Conservation (phyloP, 2,888 invertebrate species). For the Microplitis manilae region DNA sequence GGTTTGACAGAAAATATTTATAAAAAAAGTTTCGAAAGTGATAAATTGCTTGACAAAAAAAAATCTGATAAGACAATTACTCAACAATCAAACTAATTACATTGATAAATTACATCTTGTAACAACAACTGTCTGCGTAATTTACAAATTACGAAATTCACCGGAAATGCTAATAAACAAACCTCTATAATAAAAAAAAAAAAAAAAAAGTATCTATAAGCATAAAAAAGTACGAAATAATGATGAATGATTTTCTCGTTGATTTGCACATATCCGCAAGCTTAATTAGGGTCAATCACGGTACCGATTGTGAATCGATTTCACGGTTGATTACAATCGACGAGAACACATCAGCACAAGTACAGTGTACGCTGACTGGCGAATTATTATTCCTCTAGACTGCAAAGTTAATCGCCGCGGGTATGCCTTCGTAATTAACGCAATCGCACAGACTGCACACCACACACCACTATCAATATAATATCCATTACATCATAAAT, state of each 20-base stretch:
- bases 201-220: conserved; percentile 27
- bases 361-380: conserved; percentile 41
- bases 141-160: background rate
- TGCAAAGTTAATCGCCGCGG: conserved; percentile 38
- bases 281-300: conserved; percentile 68
- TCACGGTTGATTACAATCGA: conserved; percentile 54
- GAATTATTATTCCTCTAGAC: conserved; percentile 40
- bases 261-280: conserved; percentile 50
- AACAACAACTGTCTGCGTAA: conserved; percentile 1
- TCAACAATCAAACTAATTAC: background rate
- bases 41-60: background rate
- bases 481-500: background rate
- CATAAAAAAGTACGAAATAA: conserved; percentile 35
- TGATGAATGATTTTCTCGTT: conserved; percentile 61
- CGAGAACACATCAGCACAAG: conserved; percentile 33
- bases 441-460: conserved; percentile 5
- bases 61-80: background rate
- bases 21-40: background rate
- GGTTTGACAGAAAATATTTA: too few species aligned
- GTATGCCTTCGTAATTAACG: conserved; percentile 40
- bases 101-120: conserved; percentile 3
- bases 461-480: background rate
- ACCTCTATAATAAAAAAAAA: background rate
- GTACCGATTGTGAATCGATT: conserved; percentile 62
- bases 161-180: background rate